These are phyloP conservation scores for Carcharodon carcharias DNA, from an alignment of 2,797 vertebrate species.

Conservation along the genomic window DNA sequence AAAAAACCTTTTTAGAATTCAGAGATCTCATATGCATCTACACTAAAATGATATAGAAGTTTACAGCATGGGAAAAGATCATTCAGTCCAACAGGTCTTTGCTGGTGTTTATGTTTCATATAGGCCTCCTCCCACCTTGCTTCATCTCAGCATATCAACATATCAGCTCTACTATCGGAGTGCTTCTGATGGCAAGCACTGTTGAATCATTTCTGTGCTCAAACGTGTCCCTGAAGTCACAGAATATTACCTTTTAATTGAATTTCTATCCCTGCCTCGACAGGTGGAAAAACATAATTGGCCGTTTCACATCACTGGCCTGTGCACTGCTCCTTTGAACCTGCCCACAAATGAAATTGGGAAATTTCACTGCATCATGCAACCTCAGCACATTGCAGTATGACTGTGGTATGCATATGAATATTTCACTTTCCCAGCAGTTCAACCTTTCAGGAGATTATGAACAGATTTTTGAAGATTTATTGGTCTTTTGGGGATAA, in stretches of 20 bases:
- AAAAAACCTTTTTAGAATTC: background rate
- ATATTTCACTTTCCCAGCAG: background rate
- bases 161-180: background rate
- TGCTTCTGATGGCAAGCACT: background rate
- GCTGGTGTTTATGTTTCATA: background rate
- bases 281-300: background rate
- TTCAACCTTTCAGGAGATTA: background rate
- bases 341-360: background rate
- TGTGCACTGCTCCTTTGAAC: background rate
- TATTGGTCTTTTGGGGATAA: background rate
- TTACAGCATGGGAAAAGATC: background rate
- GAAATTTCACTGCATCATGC: background rate
- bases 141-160: background rate
- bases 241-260: background rate
- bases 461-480: background rate
- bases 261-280: background rate
- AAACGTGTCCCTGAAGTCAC: background rate
- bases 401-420: background rate
- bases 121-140: background rate
- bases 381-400: background rate
- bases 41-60: background rate
- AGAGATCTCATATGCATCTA: background rate
- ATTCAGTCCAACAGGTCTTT: background rate
- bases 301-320: background rate
- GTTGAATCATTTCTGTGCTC: no score